Conservation (phyloP, 2,113 vertebrate genomes). For the Probosciger aterrimus region DNA sequence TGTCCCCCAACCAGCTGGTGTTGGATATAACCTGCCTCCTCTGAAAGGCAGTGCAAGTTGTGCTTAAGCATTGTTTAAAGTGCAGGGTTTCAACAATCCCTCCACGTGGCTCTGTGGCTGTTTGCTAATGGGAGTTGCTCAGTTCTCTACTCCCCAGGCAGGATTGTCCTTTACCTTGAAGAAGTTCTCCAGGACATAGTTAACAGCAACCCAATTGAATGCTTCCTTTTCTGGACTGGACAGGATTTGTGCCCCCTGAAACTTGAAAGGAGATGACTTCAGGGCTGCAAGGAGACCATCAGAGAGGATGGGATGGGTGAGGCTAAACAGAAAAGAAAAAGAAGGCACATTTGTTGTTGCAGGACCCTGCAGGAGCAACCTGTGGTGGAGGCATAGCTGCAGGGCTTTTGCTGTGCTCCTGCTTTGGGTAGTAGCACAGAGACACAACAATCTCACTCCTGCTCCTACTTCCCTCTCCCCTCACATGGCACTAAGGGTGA, state of each 20-base stretch:
- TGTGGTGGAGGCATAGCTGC: neutral
- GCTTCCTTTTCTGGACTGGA: neutral
- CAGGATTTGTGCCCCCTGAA: constrained; percentile 14
- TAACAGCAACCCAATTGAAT: constrained; percentile 47
- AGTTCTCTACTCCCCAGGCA: neutral
- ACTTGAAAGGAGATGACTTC: constrained; percentile 37
- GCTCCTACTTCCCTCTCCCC: neutral
- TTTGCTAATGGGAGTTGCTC: neutral
- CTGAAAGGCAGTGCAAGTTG: neutral
- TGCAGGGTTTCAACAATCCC: neutral
- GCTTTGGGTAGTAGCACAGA: neutral
- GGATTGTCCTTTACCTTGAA: constrained; percentile 33
- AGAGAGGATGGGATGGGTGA: neutral
- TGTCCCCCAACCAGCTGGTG: neutral
- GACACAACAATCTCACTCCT: neutral
- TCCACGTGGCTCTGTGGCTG: neutral
- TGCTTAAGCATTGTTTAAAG: neutral
- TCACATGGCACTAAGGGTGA: rapidly evolving
- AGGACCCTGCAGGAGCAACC: neutral
- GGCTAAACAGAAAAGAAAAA: constrained; percentile 33
- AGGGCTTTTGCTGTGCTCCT: neutral
- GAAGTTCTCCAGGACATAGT: constrained; percentile 54
- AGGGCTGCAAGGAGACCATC: constrained; percentile 3
- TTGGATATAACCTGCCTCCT: neutral
- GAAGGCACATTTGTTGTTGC: neutral